Conservation (phyloP, 2,113 vertebrate genomes). For the Petrocephalus microphthalmus region DNA sequence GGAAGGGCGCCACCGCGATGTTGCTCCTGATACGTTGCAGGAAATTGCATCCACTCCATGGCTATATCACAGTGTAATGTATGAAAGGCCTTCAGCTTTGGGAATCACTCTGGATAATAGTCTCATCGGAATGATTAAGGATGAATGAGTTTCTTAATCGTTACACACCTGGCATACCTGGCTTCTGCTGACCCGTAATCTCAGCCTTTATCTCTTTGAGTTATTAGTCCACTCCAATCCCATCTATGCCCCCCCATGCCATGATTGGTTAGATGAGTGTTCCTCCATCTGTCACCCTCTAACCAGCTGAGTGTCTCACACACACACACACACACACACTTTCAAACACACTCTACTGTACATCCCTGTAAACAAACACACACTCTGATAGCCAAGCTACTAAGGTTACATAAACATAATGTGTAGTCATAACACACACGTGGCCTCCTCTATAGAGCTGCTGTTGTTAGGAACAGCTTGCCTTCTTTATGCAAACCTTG, state of each 20-base stretch:
- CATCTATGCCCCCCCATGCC: constrained; percentile 51
- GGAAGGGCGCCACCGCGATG: neutral
- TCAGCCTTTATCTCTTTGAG: constrained; percentile 27
- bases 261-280: constrained; percentile 38
- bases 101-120: neutral
- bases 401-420: constrained; percentile 22
- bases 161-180: neutral
- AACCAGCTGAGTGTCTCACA: constrained; percentile 11
- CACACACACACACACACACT: neutral
- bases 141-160: neutral
- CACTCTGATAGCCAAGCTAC: neutral
- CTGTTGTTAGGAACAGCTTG: neutral
- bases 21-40: neutral
- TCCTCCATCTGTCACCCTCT: constrained; percentile 30
- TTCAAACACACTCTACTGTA: neutral
- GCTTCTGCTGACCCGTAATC: constrained; percentile 25
- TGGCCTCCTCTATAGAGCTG: neutral
- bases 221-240: constrained; percentile 53
- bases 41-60: neutral
- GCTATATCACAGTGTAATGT: neutral
- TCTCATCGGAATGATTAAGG: neutral
- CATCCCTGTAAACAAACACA: neutral
- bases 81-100: neutral
- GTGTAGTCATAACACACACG: neutral
- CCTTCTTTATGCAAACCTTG: neutral